phyloP scores from a whole-genome alignment of 1,140 invertebrate species.

The Drosophila sp. region DNA sequence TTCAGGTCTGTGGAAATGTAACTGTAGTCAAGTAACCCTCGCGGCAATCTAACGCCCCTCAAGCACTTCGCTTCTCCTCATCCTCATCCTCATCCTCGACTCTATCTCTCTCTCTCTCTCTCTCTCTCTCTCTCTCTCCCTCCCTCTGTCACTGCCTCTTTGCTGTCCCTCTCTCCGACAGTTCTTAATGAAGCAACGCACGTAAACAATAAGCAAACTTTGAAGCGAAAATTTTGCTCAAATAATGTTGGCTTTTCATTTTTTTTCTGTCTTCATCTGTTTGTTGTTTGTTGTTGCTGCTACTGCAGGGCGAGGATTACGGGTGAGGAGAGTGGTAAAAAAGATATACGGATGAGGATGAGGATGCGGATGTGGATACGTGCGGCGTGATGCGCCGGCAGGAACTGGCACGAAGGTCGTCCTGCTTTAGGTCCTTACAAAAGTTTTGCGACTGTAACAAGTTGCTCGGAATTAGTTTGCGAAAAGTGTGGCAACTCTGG shows the following conservation, averaged over 20 bases:
- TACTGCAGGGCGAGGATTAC: background rate
- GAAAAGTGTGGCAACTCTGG: constrained; percentile 77
- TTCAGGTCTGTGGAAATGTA: constrained; percentile 54
- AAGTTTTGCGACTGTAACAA: constrained; percentile 77
- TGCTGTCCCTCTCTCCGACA: constrained; percentile 15
- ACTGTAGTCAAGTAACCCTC: constrained; percentile 69
- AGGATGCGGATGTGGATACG: constrained; percentile 57
- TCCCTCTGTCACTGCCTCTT: no score
- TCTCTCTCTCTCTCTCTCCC: background rate
- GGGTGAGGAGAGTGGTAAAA: background rate
- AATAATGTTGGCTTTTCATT: constrained; percentile 68
- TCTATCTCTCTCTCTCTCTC: background rate
- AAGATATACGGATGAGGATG: constrained; percentile 36
- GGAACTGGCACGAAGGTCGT: constrained; percentile 75
- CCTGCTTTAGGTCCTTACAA: constrained; percentile 42
- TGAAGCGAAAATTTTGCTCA: constrained; percentile 82
- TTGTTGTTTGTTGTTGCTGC: constrained; percentile 24
- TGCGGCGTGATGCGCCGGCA: constrained; percentile 71
- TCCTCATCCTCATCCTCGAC: background rate
- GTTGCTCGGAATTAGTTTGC: constrained; percentile 79
- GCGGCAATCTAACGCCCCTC: constrained; percentile 45
- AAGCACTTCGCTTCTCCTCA: constrained; percentile 20
- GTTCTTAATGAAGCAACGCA: constrained; percentile 82
- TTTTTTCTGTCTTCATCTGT: constrained; percentile 29
- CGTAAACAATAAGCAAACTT: constrained; percentile 83